phyloP scores from a whole-genome alignment of 2,888 invertebrate genomes.

The Phengaris arion region DNA sequence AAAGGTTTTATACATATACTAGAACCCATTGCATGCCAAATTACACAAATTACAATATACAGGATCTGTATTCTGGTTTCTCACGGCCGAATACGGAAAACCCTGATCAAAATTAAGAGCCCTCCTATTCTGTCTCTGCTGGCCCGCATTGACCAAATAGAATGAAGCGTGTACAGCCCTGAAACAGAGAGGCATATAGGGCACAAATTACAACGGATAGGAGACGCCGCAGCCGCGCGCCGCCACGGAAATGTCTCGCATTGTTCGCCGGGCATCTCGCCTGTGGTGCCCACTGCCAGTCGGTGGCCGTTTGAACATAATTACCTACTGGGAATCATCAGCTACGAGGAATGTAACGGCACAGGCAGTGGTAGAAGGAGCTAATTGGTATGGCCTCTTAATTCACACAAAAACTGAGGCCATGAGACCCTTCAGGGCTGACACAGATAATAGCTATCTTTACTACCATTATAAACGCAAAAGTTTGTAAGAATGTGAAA shows the following conservation, averaged over 20 bases:
- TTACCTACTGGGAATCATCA: constrained; percentile 30
- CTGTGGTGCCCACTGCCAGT: not conserved
- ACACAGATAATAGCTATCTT: not conserved
- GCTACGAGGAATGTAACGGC: constrained; percentile 36
- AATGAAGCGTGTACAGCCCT: not conserved
- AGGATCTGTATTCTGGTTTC: too few relatives aligned
- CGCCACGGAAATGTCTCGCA: not conserved
- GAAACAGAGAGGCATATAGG: not conserved
- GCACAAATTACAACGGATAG: constrained; percentile 1
- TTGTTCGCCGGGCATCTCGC: not conserved
- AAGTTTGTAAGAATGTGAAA: too few relatives aligned
- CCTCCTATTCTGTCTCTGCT: too few relatives aligned
- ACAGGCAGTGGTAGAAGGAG: constrained; percentile 33
- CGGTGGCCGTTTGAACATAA: constrained; percentile 37
- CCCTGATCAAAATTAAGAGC: too few relatives aligned
- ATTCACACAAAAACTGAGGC: constrained; percentile 39
- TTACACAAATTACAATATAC: too few relatives aligned
- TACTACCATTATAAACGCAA: not conserved
- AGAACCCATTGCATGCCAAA: too few relatives aligned
- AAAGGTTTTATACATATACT: too few relatives aligned
- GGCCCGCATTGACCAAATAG: too few relatives aligned
- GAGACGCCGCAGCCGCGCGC: too few relatives aligned
- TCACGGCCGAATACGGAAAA: too few relatives aligned
- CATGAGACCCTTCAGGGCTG: constrained; percentile 32
- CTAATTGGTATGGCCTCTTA: constrained; percentile 36